Conservation (phyloP, 2,113 vertebrate species). For the Plecturocebus donacophilus region DNA sequence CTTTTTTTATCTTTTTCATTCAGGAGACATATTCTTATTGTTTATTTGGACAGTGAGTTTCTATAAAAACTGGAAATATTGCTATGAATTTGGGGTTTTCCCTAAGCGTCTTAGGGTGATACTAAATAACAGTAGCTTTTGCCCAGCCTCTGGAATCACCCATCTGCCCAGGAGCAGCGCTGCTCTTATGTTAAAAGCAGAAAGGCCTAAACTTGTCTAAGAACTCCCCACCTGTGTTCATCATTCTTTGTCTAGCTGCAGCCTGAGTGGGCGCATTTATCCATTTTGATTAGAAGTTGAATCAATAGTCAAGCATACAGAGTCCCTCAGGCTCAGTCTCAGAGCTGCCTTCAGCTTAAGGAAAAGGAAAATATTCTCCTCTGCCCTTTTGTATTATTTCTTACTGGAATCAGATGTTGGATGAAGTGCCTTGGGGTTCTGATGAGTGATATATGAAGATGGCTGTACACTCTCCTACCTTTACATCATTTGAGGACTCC, state of each 20-base stretch:
- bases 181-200: background rate
- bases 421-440: background rate
- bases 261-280: background rate
- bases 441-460: background rate
- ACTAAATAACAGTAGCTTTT: background rate
- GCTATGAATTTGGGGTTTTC: background rate
- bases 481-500: background rate
- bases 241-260: conserved; percentile 35
- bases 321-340: conserved; percentile 5
- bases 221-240: background rate
- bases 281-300: conserved; percentile 66
- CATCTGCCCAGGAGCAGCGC: no score
- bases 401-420: conserved; percentile 23
- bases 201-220: background rate
- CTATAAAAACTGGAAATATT: background rate
- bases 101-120: background rate
- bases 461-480: background rate
- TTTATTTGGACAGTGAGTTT: background rate
- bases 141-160: background rate
- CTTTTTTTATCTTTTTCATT: background rate
- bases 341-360: background rate
- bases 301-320: conserved; percentile 27
- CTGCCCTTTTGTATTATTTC: conserved; percentile 12
- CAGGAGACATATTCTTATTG: background rate
- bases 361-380: conserved; percentile 49